Evolutionary conservation across 2,113 vertebrate genomes (phyloP), one percentile per base, ranked within the genome.

Genomic region (Gopherus evgoodei): DNA sequence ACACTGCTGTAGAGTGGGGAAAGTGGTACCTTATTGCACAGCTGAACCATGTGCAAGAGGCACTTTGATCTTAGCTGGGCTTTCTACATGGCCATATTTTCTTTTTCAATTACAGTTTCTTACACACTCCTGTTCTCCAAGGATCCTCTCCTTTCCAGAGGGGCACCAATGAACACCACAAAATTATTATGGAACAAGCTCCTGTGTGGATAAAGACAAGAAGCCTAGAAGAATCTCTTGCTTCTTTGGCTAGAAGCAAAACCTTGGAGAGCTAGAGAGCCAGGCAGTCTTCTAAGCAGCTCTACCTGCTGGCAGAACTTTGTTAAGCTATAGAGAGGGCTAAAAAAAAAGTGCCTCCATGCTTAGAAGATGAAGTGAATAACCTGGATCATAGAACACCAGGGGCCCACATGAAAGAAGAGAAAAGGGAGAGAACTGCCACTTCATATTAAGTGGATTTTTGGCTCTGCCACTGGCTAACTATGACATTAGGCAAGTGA

Each of bases 251-350:
- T 75, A 38, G 72, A 24, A 75, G 72, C 17, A 22, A 42, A 21
- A 42, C 21, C 11, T 62, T 8, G 1, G 3, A 13, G 35, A 54
- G 80, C 35, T 24, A 53, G 27, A 0, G 2, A 87, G 12, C 12
- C 7, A 62, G 38, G 11, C 1, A 1, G 62, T 47, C 3, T 50
- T 82, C 50, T 9, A 53, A 84, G 49, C 56, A 62, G 11, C 81
- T 50, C 86, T 8, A 21, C 17, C 11, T 24, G n/a, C 22, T 75
- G 22, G 21, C 38, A 42, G 38, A 42, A 38, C 22, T 42, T 75
- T 42, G 69, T 42, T n/a, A 75, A 75, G 5, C n/a, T 13, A 24
- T 21, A 75, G 38, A 42, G 19, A 72, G 8, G 8, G n/a, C 21
- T 12, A 21, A 21, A 38, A 24, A 42, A 75, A 75, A 75, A 12